Conservation (phyloP, 2,113 vertebrate genomes). For the Alces alces region DNA sequence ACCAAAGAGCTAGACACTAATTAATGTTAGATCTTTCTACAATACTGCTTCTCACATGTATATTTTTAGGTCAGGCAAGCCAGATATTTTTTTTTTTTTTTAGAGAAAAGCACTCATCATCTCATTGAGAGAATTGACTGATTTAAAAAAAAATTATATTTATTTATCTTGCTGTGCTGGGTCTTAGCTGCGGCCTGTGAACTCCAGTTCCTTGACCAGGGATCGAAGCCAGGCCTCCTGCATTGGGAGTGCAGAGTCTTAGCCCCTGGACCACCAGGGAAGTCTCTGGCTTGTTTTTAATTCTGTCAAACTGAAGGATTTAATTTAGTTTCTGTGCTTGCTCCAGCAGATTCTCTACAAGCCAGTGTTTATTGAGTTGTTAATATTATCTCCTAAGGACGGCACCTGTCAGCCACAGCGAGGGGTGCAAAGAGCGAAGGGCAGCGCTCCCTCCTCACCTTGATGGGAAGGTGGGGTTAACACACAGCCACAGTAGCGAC, state of each 20-base stretch:
- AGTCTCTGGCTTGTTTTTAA: background rate
- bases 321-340: background rate
- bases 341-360: background rate
- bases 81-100: background rate
- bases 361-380: background rate
- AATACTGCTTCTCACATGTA: background rate
- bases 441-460: fast-evolving
- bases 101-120: background rate
- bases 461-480: too few relatives aligned
- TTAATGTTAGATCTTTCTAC: background rate
- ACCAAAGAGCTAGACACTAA: background rate
- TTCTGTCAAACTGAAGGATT: background rate
- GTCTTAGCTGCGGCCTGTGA: background rate
- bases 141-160: background rate
- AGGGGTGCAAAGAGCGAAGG: fast-evolving
- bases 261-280: background rate
- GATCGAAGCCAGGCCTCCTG: background rate
- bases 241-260: background rate
- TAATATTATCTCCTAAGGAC: background rate
- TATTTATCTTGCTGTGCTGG: background rate
- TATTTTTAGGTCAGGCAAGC: background rate
- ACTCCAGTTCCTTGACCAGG: background rate
- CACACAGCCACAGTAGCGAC: fast-evolving
- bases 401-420: background rate
- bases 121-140: background rate